Conservation (phyloP, 2,888 invertebrate species). For the Lepetodrilus schrolli region DNA sequence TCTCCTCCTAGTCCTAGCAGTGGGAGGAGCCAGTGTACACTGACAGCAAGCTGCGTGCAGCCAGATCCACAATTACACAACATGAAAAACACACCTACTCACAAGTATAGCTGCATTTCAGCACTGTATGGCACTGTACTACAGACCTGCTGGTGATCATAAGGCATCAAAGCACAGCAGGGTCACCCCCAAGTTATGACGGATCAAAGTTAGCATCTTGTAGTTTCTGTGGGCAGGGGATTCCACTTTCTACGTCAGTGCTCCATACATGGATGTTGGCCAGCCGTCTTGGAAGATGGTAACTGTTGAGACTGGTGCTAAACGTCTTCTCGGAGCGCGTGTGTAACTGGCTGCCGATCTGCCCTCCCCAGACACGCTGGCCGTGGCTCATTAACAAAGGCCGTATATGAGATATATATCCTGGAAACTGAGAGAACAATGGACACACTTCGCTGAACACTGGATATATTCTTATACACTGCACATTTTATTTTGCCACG, state of each 20-base stretch:
- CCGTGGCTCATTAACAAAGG: not conserved
- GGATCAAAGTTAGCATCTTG: not conserved
- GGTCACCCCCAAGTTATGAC: not conserved
- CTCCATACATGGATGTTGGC: constrained; percentile 16
- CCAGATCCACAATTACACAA: not conserved
- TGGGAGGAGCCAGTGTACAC: not conserved
- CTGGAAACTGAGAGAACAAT: not conserved
- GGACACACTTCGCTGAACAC: constrained; percentile 8
- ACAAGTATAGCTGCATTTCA: not conserved
- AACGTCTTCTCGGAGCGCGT: not conserved
- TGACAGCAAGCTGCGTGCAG: not conserved
- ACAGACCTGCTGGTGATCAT: not conserved
- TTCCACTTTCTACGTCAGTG: not conserved
- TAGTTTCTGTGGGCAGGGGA: not conserved
- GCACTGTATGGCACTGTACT: not conserved
- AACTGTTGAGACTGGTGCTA: constrained; percentile 12
- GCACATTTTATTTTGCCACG: not conserved
- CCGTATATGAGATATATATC: not conserved
- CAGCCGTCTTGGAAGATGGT: constrained; percentile 14
- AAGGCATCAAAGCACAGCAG: not conserved
- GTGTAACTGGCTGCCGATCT: constrained; percentile 6
- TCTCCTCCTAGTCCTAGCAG: not conserved
- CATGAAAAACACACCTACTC: not conserved
- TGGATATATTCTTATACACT: not conserved
- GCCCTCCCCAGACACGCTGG: not conserved